phyloP scores from a whole-genome alignment of 2,113 vertebrate genomes.

The Fukomys damarensis region DNA sequence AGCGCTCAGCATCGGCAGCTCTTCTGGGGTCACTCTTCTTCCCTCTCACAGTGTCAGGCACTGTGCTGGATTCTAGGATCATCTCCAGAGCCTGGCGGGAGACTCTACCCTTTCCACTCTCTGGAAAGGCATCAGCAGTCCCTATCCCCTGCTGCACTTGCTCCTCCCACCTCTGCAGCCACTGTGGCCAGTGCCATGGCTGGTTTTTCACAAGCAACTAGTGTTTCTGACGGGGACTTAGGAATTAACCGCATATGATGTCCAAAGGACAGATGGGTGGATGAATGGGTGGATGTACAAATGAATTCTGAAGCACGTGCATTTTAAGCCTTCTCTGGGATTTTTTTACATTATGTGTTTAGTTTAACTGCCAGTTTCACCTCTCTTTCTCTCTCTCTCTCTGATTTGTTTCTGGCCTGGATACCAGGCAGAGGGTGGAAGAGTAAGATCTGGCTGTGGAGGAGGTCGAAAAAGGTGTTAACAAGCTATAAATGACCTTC shows the following conservation, averaged over 20 bases:
- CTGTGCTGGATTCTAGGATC: not conserved
- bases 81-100: not conserved
- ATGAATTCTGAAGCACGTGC: not conserved
- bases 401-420: conserved; percentile 55
- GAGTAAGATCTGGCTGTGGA: conserved; percentile 84
- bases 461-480: conserved; percentile 92
- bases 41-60: no score
- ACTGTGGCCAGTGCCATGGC: fast-evolving
- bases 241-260: not conserved
- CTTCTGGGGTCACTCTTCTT: no score
- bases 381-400: no score
- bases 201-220: fast-evolving
- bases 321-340: not conserved
- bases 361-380: conserved; percentile 45
- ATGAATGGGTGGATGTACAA: not conserved
- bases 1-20: not conserved
- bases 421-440: not conserved
- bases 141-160: not conserved
- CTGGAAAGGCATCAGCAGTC: not conserved
- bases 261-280: not conserved
- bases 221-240: not conserved
- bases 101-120: not conserved
- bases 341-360: not conserved
- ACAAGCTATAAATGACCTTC: conserved; percentile 96
- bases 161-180: not conserved